These are phyloP conservation scores for Calliopsis andreniformis DNA, from an alignment of 1,140 invertebrate species.

Conservation along the genomic window DNA sequence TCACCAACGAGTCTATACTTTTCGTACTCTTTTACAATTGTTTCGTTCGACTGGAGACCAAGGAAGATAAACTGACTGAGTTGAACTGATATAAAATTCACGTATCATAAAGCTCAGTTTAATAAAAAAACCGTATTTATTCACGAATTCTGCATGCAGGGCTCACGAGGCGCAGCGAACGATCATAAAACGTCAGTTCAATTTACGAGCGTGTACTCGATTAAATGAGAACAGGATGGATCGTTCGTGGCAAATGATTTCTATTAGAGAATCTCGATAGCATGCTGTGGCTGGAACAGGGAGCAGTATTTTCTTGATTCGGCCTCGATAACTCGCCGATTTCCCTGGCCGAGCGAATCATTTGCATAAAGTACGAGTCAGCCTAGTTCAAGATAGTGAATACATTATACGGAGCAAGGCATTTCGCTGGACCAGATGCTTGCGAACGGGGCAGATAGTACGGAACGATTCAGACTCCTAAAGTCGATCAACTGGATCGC, in stretches of 20 bases:
- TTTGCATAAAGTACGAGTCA: constrained; percentile 48
- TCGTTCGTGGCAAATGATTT: constrained; percentile 15
- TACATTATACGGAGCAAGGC: not conserved
- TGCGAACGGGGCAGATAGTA: constrained; percentile 14
- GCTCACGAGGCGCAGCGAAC: not conserved
- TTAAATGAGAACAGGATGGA: constrained; percentile 11
- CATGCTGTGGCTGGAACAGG: not conserved
- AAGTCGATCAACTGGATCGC: constrained; percentile 33
- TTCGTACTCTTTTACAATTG: not conserved
- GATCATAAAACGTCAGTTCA: not conserved
- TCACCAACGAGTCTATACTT: too few species aligned
- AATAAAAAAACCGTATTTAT: too few species aligned
- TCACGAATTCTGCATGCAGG: too few species aligned
- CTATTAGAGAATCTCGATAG: constrained; percentile 28
- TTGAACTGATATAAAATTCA: too few species aligned
- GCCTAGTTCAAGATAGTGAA: not conserved
- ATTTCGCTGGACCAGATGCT: not conserved
- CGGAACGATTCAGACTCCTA: not conserved
- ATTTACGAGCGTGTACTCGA: constrained; percentile 7
- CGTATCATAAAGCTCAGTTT: too few species aligned
- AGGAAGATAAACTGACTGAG: too few species aligned
- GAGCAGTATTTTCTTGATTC: constrained; percentile 14
- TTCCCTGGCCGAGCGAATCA: constrained; percentile 24
- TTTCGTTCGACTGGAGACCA: not conserved
- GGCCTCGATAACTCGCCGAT: constrained; percentile 22